Evolutionary conservation across 1,140 invertebrate species (phyloP).

Genomic region (Sycophaga agraensis): DNA sequence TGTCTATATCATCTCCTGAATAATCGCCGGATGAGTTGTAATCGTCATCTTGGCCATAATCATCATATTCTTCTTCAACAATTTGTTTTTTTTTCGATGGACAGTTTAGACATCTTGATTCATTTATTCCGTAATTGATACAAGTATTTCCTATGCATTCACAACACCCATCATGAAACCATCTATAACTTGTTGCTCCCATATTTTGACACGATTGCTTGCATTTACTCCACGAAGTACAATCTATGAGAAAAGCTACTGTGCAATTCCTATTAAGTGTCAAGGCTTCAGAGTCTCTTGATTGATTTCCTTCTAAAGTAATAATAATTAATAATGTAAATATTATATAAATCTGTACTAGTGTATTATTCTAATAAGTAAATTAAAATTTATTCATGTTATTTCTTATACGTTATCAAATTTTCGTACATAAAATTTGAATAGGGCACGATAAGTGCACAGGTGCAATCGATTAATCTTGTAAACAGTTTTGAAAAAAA

Average conservation of each 20-base stretch:
- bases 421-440: too few species aligned
- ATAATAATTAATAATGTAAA: too few species aligned
- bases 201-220: conserved; percentile 73
- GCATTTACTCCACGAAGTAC: conserved; percentile 84
- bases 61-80: conserved; percentile 34
- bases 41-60: conserved; percentile 42
- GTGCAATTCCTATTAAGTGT: conserved; percentile 79
- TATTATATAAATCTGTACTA: too few species aligned
- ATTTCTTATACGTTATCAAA: too few species aligned
- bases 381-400: too few species aligned
- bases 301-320: too few species aligned
- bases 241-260: conserved; percentile 84
- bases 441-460: too few species aligned
- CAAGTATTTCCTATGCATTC: conserved; percentile 86
- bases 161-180: conserved; percentile 93
- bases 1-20: too few species aligned
- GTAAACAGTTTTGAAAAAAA: too few species aligned
- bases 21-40: too few species aligned
- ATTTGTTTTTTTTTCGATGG: conserved; percentile 30
- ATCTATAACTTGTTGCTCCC: conserved; percentile 72
- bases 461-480: too few species aligned
- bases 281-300: conserved; percentile 47
- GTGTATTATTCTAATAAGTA: too few species aligned
- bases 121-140: conserved; percentile 85
- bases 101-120: conserved; percentile 62